phyloP scores from a whole-genome alignment of 2,888 invertebrate species.

The Ormyrus labotus region DNA sequence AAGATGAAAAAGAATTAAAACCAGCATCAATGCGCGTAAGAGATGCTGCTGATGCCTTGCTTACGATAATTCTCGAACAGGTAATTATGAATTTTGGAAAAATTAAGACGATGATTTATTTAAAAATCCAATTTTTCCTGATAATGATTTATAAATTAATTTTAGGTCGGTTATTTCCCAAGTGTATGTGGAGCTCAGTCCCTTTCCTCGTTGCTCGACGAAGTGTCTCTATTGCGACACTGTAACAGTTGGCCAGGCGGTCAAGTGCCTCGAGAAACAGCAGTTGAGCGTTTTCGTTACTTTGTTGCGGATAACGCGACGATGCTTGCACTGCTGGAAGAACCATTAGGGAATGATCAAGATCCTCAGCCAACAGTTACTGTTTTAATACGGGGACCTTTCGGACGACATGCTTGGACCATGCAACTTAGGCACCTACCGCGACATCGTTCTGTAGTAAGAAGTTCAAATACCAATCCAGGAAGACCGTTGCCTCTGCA shows the following conservation, averaged over 20 bases:
- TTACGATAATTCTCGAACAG: slow-evolving; percentile 94
- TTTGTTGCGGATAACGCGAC: slow-evolving; percentile 94
- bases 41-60: slow-evolving; percentile 96
- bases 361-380: slow-evolving; percentile 95
- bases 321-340: slow-evolving; percentile 92
- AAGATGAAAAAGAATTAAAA: slow-evolving; percentile 96
- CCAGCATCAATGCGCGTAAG: slow-evolving; percentile 98
- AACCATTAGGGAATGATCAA: slow-evolving; percentile 93
- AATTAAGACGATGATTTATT: neutral
- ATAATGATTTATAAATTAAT: neutral
- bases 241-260: slow-evolving; percentile 81
- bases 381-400: slow-evolving; percentile 92
- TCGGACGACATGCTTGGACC: slow-evolving; percentile 97
- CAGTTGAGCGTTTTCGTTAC: slow-evolving; percentile 87
- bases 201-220: slow-evolving; percentile 91
- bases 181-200: slow-evolving; percentile 90
- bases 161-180: slow-evolving; percentile 88
- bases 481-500: slow-evolving; percentile 87
- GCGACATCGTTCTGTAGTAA: slow-evolving; percentile 85
- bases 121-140: neutral
- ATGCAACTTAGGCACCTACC: slow-evolving; percentile 92
- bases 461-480: slow-evolving; percentile 80
- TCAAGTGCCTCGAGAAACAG: slow-evolving; percentile 78
- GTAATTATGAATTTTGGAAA: slow-evolving; percentile 71
- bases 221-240: slow-evolving; percentile 87